Evolutionary conservation across 2,888 invertebrate genomes (phyloP), one percentile per base, ranked within the genome.

Genomic region (Halictus ligatus): DNA sequence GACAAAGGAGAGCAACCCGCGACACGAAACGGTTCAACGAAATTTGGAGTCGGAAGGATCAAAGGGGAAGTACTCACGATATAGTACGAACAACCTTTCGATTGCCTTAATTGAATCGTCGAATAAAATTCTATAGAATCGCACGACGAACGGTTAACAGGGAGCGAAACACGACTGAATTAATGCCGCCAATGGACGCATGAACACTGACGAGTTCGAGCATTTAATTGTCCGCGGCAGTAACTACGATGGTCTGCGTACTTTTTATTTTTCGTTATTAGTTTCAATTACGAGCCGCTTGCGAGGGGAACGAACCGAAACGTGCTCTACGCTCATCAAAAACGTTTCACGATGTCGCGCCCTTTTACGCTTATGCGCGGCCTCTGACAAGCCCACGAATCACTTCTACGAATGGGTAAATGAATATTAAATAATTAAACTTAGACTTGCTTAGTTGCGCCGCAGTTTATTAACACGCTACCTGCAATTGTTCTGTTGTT

Each of bases 81-180:
- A 50, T 21, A 0, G 83, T n/a, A 60, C 15, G 71, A 67, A 81
- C 54, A 75, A 40, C 54, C 25, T 80, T 75, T 80, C 69, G 72
- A 81, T 81, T 69, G 48, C 67, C 46, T 82, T 76, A 54, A 83
- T 76, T 60, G 60, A 83, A 83, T 76, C 71, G 72, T 81, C 72
- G 25, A 76, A 72, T 43, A 12, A 76, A 84, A 82, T 69, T 75
- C 46, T 73, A 75, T 58, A 25, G 35, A 74, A 69, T 12, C 58
- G 67, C 18, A 69, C 67, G 46, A n/a, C 25, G 58, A 73, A 46
- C 46, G 60, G 18, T 35, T 43, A 40, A 60, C 60, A 21, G n/a
- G 72, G 75, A 64, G 71, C 29, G 73, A 81, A 81, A 81, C 81
- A 77, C 25, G 35, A 84, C 74, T 77, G 54, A 73, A 84, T 77